These are phyloP conservation scores for Orthosia incerta DNA, from an alignment of 2,888 invertebrate genomes.

Conservation along the genomic window DNA sequence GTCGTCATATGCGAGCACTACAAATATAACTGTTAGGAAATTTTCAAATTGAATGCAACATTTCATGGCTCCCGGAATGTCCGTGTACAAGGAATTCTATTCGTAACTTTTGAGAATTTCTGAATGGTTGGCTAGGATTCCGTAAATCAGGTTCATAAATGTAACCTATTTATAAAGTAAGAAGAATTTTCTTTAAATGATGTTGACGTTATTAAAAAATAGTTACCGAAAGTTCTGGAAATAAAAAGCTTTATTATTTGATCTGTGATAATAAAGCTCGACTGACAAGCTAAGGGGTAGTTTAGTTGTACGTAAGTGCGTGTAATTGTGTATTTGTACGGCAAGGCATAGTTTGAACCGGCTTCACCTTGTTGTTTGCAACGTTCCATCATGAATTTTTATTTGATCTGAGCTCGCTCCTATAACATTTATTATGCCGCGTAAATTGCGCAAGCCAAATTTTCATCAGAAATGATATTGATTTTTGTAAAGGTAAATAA, in stretches of 20 bases:
- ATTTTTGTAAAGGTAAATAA: not conserved
- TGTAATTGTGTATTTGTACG: no score
- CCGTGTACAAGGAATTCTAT: conserved; percentile 69
- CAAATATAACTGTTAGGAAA: conserved; percentile 64
- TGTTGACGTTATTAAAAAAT: not conserved
- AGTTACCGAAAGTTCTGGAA: not conserved
- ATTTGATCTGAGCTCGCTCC: no score
- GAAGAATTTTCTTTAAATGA: not conserved
- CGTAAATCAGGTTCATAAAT: conserved; percentile 64
- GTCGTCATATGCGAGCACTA: conserved; percentile 44
- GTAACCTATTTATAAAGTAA: conserved; percentile 3
- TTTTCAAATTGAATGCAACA: conserved; percentile 72
- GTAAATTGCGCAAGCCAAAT: not conserved
- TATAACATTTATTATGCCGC: conserved; percentile 6
- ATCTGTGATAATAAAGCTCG: no score
- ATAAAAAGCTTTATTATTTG: no score
- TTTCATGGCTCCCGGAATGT: conserved; percentile 68
- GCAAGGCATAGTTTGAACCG: no score
- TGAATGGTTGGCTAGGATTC: conserved; percentile 60
- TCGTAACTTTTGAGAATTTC: conserved; percentile 69
- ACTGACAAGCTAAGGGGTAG: no score
- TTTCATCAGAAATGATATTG: not conserved
- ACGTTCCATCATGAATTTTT: no score
- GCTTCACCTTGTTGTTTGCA: no score
- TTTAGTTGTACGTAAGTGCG: no score